phyloP scores from a whole-genome alignment of 2,113 vertebrate species.

The Sturnira hondurensis region DNA sequence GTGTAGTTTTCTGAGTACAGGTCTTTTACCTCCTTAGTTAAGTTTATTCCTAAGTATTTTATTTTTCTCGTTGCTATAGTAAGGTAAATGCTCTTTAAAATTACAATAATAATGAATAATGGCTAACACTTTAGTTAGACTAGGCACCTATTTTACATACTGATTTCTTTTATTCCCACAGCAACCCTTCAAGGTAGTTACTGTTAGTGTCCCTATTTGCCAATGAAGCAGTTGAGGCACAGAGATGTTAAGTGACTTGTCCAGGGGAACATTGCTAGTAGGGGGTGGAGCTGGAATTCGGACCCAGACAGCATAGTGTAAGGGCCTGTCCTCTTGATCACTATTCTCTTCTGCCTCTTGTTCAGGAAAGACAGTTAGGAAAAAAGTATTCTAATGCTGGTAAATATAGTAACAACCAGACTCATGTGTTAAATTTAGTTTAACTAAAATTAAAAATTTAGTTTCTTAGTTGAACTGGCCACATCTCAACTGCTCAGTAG shows the following conservation, averaged over 20 bases:
- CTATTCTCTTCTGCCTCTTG: not conserved
- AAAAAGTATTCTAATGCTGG: not conserved
- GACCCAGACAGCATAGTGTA: not conserved
- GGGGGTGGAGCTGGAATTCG: not conserved
- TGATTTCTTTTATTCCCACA: not conserved
- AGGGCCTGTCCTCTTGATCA: not conserved
- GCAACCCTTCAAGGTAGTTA: not conserved
- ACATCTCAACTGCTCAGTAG: not conserved
- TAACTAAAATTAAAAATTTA: constrained; percentile 22
- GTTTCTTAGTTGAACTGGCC: not conserved
- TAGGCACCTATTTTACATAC: not conserved
- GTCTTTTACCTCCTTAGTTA: too few species aligned
- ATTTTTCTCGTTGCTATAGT: too few species aligned
- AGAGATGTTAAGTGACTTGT: not conserved
- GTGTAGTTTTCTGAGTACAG: too few species aligned
- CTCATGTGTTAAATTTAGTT: constrained; percentile 26
- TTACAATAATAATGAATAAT: not conserved
- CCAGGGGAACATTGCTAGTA: not conserved
- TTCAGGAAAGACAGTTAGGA: not conserved
- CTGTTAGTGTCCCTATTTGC: not conserved
- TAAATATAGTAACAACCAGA: not conserved
- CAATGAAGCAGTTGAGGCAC: not conserved
- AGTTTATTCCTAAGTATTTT: too few species aligned
- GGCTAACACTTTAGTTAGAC: constrained; percentile 1
- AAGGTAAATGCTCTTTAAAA: not conserved